Base-by-base conservation (phyloP, 2,888 invertebrate species). In the Melanostoma mellinum region DNA sequence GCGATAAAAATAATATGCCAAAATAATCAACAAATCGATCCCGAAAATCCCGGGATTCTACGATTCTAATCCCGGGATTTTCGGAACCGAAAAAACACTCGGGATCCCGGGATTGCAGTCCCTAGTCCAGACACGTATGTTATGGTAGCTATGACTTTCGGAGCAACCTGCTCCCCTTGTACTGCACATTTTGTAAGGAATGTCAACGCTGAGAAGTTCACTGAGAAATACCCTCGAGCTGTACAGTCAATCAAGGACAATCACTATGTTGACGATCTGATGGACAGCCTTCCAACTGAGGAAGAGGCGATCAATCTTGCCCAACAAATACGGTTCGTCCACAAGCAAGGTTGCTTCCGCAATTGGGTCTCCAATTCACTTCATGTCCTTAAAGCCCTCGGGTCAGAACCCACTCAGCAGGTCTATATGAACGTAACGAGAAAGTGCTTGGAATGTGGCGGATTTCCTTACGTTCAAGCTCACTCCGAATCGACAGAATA, bases 261-360 rank as follows among this genome's bases (percentile, higher is more conserved):
- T 42, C 72, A 82, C 61, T 89, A 89, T 46, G 87, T 88, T 55
- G 88, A 88, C 56, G 88, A 88, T 67, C 86, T 87, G 35, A 53
- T 87, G 3, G 86, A 87, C 10, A 87, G 88, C 30, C 71, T 79
- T 3, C 84, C 86, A 30, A 86, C 86, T 0, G 72, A 78, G 36
- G 85, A 85, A 56, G 76, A 86, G 40, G 85, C 86, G 9, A 35
- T 85, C 10, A 60, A 74, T 20, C 50, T 85, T 30, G 81, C 77
- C 38, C 72, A 77, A n/a, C 73, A 87, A 30, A 73, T 86, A 0
- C 61, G 55, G 8, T 69, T 58, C 56, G 65, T 85, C 30, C 85
- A 75, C 63, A 60, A 2, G n/a, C 55, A 77, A 53, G 74, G 76
- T 35, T 80, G 85, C 0, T 86, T 86, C 30, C 60, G 81, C 58